These are phyloP conservation scores for Salvator merianae DNA, from an alignment of 2,113 vertebrate genomes.

Conservation along the genomic window DNA sequence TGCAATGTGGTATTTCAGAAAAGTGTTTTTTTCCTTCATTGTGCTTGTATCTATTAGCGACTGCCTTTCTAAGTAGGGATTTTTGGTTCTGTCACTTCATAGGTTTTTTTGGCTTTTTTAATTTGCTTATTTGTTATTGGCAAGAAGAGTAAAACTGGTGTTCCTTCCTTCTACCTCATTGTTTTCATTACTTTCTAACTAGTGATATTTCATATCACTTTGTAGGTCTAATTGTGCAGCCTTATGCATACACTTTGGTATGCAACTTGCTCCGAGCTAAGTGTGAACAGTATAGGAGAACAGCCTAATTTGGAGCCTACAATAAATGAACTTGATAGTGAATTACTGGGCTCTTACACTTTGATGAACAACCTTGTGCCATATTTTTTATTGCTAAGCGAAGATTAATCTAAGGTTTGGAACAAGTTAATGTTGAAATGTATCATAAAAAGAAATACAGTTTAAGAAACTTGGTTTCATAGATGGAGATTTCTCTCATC, in stretches of 20 bases:
- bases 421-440: neutral
- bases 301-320: too few relatives aligned
- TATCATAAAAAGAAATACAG: neutral
- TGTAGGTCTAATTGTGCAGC: too few relatives aligned
- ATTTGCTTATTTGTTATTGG: neutral
- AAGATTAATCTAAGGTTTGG: neutral
- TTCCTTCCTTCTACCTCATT: too few relatives aligned
- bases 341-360: neutral
- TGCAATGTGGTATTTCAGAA: neutral
- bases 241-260: too few relatives aligned
- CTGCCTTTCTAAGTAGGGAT: neutral
- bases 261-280: too few relatives aligned
- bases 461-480: too few relatives aligned
- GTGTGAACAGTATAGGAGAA: too few relatives aligned
- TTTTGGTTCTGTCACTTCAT: neutral
- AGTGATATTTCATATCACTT: too few relatives aligned
- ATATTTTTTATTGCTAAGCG: neutral
- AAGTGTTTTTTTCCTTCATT: fast-evolving
- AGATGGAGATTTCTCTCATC: too few relatives aligned
- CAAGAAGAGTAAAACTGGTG: too few relatives aligned
- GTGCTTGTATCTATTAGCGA: neutral
- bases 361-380: neutral
- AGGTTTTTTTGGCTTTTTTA: too few relatives aligned
- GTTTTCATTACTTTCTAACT: too few relatives aligned
- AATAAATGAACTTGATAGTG: neutral